Evolutionary conservation across 2,113 vertebrate genomes (phyloP), one percentile per base, ranked within the genome.

Genomic region (Chaetodon auriga): DNA sequence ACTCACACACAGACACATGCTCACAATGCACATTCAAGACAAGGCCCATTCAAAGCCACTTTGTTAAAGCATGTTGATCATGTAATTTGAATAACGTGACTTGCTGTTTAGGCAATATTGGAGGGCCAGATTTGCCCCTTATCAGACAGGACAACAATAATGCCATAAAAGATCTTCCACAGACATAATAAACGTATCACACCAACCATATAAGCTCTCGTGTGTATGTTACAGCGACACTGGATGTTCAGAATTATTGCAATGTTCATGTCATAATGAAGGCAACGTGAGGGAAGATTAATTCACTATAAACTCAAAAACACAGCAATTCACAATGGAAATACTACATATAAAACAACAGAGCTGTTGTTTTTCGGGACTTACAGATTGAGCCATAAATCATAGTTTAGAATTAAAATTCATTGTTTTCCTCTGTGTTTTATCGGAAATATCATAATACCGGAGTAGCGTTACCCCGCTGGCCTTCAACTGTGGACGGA

Each of bases 401-500:
- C n/a, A 9, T 1, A 7, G 30, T 53, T 36, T 6, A 19, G 41
- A 58, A 1, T 16, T 0, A 25, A 23, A 35, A 64, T 19, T 18
- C 30, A 11, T n/a, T 58, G 38, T 75, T 65, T 43, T 19, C 45
- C 41, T 45, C 8, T 5, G n/a, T 49, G 66, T 49, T 57, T 60
- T 41, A 19, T 54, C 6, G 53, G 18, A 2, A 45, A n/a, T 64
- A 41, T 60, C 48, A 54, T 65, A 69, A 74, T 6, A 43, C 1
- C 48, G 68, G 13, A 69, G 65, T 55, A 64, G 5, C 6, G 43
- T 36, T 16, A 74, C 30, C 60, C n/a, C 35, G 38, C 57, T 64
- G 82, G 84, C 72, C 79, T 84, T 58, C 36, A 55, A 7, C 30
- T 51, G 45, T 46, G 21, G 64, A 48, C 21, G 6, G 61, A 53